Evolutionary conservation across 2,113 vertebrate species (phyloP).

Genomic region (Casuarius casuarius): DNA sequence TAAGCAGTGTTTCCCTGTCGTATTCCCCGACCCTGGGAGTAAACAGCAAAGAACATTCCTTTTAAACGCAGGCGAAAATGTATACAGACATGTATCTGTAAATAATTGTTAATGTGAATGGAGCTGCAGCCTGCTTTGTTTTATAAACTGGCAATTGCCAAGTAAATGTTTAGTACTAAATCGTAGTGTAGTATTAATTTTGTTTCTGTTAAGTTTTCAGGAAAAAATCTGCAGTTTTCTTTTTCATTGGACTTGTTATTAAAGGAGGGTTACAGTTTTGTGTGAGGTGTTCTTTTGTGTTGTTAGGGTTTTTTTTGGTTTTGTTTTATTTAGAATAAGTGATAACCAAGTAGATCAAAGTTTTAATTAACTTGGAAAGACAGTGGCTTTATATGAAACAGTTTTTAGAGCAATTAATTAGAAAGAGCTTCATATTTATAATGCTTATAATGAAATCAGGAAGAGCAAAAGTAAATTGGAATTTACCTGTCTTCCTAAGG

Average conservation of each 20-base stretch:
- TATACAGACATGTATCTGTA: neutral
- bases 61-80: neutral
- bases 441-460: neutral
- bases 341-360: neutral
- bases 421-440: neutral
- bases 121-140: neutral
- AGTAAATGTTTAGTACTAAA: neutral
- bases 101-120: neutral
- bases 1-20: neutral
- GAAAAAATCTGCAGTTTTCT: neutral
- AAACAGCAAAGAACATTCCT: neutral
- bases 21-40: neutral
- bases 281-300: neutral
- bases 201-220: neutral
- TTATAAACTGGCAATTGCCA: neutral
- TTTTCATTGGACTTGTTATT: neutral
- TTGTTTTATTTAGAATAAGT: neutral
- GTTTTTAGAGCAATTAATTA: neutral
- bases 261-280: neutral
- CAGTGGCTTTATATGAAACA: neutral
- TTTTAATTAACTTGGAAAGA: neutral
- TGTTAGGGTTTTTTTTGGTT: too few relatives aligned
- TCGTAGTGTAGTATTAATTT: neutral
- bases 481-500: neutral
- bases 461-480: neutral